Conservation (phyloP, 2,113 vertebrate genomes). For the Vimba vimba region DNA sequence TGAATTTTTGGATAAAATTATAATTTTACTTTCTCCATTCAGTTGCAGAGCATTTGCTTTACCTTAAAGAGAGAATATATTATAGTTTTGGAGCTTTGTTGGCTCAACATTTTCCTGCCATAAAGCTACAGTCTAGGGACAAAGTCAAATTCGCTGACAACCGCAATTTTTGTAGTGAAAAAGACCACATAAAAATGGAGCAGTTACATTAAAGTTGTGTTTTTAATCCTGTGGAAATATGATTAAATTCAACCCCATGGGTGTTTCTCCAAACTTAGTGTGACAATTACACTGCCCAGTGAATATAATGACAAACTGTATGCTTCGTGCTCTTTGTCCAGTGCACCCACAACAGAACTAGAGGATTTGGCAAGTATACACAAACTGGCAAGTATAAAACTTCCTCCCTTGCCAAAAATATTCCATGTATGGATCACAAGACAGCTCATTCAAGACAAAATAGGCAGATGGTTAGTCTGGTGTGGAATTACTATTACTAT, state of each 20-base stretch:
- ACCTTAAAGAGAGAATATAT: not conserved
- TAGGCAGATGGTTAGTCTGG: no score
- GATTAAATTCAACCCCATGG: not conserved
- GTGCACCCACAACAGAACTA: not conserved
- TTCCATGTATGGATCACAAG: no score
- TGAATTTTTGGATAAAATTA: no score
- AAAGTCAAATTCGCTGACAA: not conserved
- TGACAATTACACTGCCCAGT: not conserved
- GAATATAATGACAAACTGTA: not conserved
- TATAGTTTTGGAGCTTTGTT: not conserved
- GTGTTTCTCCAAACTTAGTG: not conserved
- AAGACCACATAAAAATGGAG: not conserved
- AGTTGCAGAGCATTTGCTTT: not conserved
- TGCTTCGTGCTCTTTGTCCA: not conserved
- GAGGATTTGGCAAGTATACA: not conserved
- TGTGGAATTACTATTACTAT: no score
- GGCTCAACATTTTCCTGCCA: not conserved
- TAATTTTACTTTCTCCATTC: not conserved
- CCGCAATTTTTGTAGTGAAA: not conserved
- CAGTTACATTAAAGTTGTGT: not conserved
- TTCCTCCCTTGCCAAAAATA: no score
- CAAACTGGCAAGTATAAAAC: constrained; percentile 4
- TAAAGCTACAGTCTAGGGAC: not conserved
- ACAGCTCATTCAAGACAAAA: no score
- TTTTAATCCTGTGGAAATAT: not conserved